Percentiles rank a stretch among this genome's conserved stretches.
Evolutionary conservation across 2,888 invertebrate species (phyloP).

Genomic region (Elysia crispata): DNA sequence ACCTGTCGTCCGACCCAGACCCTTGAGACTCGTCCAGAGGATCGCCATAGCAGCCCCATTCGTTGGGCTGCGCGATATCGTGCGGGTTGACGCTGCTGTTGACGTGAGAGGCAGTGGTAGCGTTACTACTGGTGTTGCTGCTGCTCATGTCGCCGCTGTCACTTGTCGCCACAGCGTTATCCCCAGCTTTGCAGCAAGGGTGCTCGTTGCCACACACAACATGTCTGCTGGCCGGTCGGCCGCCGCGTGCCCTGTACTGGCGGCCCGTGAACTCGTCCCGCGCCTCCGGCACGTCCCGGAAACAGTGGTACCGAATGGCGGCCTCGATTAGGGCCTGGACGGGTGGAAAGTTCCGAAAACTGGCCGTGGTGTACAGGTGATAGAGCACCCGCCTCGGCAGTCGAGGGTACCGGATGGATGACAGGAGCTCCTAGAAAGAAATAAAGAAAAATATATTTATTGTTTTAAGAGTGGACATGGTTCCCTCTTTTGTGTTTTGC

Average conservation of each 20-base stretch:
- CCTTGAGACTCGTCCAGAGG: too few species aligned
- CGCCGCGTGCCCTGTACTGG: slow-evolving; percentile 58
- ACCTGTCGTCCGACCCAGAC: too few species aligned
- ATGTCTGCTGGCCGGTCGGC: slow-evolving; percentile 18
- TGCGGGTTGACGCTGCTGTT: too few species aligned
- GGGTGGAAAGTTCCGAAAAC: slow-evolving; percentile 71
- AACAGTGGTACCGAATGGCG: slow-evolving; percentile 71
- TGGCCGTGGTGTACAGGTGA: slow-evolving; percentile 70
- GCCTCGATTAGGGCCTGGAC: slow-evolving; percentile 67
- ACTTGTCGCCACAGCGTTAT: slow-evolving; percentile 31
- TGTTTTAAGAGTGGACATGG: too few species aligned
- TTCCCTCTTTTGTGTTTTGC: too few species aligned
- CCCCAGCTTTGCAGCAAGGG: neutral
- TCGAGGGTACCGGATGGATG: slow-evolving; percentile 70
- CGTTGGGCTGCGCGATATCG: too few species aligned
- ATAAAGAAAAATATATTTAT: too few species aligned
- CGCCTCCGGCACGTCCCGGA: slow-evolving; percentile 71
- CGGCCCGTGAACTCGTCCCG: slow-evolving; percentile 67
- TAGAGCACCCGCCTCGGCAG: slow-evolving; percentile 69
- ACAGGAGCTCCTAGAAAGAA: slow-evolving; percentile 62
- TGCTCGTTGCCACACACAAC: slow-evolving; percentile 11
- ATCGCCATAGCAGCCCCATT: too few species aligned
- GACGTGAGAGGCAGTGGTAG: too few species aligned
- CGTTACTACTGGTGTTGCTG: too few species aligned
- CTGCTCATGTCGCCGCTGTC: slow-evolving; percentile 20